phyloP scores from a whole-genome alignment of 92 coral and sea anemone species.

The Porites lobata region DNA sequence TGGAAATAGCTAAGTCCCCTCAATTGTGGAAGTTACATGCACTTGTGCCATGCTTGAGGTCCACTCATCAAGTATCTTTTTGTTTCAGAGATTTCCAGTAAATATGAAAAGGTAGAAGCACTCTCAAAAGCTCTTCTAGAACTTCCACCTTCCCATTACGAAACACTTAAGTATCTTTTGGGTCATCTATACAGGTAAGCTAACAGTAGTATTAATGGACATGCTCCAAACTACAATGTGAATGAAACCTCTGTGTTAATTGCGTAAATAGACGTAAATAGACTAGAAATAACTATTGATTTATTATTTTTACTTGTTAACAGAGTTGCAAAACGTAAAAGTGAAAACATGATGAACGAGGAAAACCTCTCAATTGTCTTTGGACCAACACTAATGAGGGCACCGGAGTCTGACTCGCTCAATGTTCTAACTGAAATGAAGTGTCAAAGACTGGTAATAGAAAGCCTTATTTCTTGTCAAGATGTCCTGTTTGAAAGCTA shows the following conservation, averaged over 20 bases:
- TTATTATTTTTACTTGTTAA: background rate
- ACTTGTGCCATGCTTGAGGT: background rate
- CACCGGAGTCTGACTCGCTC: constrained; percentile 89
- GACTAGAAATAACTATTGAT: background rate
- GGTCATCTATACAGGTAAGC: constrained; percentile 91
- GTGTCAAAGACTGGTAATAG: constrained; percentile 90
- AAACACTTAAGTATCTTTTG: constrained; percentile 90
- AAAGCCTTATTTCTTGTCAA: constrained; percentile 82
- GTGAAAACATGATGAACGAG: constrained; percentile 94
- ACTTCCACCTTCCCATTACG: constrained; percentile 93
- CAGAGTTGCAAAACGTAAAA: constrained; percentile 82
- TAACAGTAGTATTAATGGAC: background rate
- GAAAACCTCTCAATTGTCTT: constrained; percentile 96
- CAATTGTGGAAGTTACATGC: background rate
- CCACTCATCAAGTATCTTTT: background rate
- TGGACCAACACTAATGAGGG: constrained; percentile 95
- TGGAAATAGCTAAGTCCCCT: background rate
- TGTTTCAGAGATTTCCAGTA: constrained; percentile 76
- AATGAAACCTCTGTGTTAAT: background rate
- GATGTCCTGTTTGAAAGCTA: constrained; percentile 84
- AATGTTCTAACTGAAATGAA: constrained; percentile 82
- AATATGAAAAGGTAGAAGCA: constrained; percentile 74
- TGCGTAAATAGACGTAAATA: too few species aligned
- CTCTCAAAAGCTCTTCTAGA: constrained; percentile 77
- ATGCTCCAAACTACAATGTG: too few species aligned